These are phyloP conservation scores for Asbolus verrucosus DNA, from an alignment of 1,140 invertebrate species.

Conservation along the genomic window DNA sequence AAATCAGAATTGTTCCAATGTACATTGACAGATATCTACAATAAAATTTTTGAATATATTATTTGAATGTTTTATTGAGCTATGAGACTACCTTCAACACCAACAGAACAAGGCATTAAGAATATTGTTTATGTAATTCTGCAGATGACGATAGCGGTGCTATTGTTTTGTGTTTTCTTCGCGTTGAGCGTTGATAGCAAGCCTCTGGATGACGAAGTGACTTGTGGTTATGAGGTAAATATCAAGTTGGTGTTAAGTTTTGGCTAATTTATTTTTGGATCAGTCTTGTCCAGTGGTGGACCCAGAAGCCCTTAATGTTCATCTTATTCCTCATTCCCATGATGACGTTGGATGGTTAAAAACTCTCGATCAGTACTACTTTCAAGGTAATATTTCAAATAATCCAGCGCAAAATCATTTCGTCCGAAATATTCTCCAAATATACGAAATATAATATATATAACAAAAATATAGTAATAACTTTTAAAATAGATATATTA, in stretches of 20 bases:
- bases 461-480: too few relatives aligned
- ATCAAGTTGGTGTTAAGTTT: neutral
- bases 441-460: too few relatives aligned
- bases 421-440: too few relatives aligned
- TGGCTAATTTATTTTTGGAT: neutral
- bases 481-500: too few relatives aligned
- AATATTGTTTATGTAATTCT: neutral
- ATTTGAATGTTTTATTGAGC: neutral
- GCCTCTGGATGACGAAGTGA: neutral
- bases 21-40: slow-evolving; percentile 8
- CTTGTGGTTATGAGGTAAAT: slow-evolving; percentile 37
- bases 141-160: slow-evolving; percentile 7
- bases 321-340: slow-evolving; percentile 78
- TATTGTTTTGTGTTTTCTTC: neutral
- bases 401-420: too few relatives aligned
- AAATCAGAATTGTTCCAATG: slow-evolving; percentile 59
- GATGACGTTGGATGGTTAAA: slow-evolving; percentile 90
- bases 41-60: too few relatives aligned
- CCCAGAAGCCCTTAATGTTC: slow-evolving; percentile 72
- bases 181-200: slow-evolving; percentile 8
- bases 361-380: slow-evolving; percentile 86
- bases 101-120: neutral
- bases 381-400: slow-evolving; percentile 68
- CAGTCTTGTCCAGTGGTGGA: slow-evolving; percentile 67
- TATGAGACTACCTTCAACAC: slow-evolving; percentile 7